phyloP scores from a whole-genome alignment of 2,888 invertebrate species.

The Gari tellinella region DNA sequence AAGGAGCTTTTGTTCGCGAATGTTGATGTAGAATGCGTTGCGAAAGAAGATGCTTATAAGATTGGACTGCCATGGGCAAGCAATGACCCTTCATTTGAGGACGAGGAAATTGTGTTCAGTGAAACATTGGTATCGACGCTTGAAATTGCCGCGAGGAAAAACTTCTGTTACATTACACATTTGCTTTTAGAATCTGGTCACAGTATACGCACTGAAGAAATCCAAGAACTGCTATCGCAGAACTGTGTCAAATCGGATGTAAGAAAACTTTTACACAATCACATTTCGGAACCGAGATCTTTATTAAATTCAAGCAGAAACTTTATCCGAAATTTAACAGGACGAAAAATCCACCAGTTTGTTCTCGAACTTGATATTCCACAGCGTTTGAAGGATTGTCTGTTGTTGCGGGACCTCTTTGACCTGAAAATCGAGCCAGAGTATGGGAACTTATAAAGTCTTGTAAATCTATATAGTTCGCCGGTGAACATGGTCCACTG shows the following conservation, averaged over 20 bases:
- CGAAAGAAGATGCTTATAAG: slow-evolving; percentile 48
- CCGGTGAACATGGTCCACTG: no score
- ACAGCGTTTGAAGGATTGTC: slow-evolving; percentile 36
- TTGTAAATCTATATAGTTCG: no score
- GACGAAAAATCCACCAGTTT: slow-evolving; percentile 32
- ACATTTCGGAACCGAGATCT: slow-evolving; percentile 35
- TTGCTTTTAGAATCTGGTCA: slow-evolving; percentile 53
- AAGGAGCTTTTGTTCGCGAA: slow-evolving; percentile 58
- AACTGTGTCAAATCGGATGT: slow-evolving; percentile 21
- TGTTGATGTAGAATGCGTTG: slow-evolving; percentile 43
- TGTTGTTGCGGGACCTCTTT: slow-evolving; percentile 50
- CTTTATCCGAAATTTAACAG: slow-evolving; percentile 33
- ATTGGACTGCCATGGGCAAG: slow-evolving; percentile 48
- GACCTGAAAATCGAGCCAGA: slow-evolving; percentile 7
- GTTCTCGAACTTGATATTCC: slow-evolving; percentile 39
- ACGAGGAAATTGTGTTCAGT: not conserved
- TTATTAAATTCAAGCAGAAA: slow-evolving; percentile 35
- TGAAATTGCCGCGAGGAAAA: slow-evolving; percentile 41
- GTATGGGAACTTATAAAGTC: no score
- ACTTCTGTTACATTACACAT: slow-evolving; percentile 27
- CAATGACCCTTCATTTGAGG: not conserved
- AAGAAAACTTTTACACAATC: slow-evolving; percentile 14
- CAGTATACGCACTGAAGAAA: slow-evolving; percentile 23
- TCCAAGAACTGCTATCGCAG: slow-evolving; percentile 35
- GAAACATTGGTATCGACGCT: slow-evolving; percentile 28